phyloP scores from a whole-genome alignment of 2,113 vertebrate species.

The Catharus fuscescens region DNA sequence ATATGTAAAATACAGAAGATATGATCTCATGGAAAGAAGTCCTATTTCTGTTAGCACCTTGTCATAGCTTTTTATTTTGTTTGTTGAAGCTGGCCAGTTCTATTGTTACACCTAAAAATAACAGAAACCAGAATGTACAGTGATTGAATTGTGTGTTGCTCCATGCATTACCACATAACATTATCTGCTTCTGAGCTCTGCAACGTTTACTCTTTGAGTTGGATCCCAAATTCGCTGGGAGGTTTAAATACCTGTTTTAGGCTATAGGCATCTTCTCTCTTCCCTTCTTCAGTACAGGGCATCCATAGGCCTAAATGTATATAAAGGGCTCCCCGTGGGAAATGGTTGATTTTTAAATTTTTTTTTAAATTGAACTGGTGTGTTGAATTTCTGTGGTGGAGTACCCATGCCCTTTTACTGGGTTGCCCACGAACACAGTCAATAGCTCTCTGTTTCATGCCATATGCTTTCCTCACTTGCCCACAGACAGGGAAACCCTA shows the following conservation, averaged over 20 bases:
- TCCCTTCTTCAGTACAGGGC: not conserved
- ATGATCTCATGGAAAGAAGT: not conserved
- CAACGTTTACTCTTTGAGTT: not conserved
- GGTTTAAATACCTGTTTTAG: not conserved
- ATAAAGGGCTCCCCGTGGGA: not conserved
- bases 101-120: not conserved
- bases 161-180: not conserved
- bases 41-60: not conserved
- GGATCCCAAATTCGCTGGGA: not conserved
- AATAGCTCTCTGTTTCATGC: not conserved
- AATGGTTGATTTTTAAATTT: not conserved
- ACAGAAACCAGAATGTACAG: not conserved
- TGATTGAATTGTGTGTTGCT: not conserved
- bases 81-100: not conserved
- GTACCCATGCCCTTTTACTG: not conserved
- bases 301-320: not conserved
- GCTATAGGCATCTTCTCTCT: not conserved
- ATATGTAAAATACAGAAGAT: not conserved
- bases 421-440: not conserved
- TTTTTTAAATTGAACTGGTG: not conserved
- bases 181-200: not conserved
- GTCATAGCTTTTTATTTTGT: not conserved
- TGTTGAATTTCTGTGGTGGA: not conserved
- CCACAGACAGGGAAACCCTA: constrained; percentile 15
- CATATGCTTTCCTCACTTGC: constrained; percentile 21